phyloP scores from a whole-genome alignment of 2,888 invertebrate genomes.

The Philonicus albiceps region DNA sequence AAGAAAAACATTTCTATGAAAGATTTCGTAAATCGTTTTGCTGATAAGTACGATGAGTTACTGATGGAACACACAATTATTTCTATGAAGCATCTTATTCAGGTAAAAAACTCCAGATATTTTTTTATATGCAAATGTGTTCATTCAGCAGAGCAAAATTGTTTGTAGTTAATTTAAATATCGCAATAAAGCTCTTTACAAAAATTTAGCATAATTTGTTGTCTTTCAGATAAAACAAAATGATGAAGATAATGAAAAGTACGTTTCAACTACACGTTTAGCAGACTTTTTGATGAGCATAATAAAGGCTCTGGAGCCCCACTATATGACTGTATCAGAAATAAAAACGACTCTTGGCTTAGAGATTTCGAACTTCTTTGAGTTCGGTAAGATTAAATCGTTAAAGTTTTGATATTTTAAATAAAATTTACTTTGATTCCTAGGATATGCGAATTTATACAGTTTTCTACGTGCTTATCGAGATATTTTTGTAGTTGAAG shows the following conservation, averaged over 20 bases:
- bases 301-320: constrained; percentile 57
- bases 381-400: constrained; percentile 55
- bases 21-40: constrained; percentile 56
- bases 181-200: background rate
- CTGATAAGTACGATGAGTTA: constrained; percentile 54
- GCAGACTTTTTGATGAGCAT: constrained; percentile 59
- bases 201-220: background rate
- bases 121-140: too few species aligned
- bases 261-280: constrained; percentile 56
- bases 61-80: constrained; percentile 55
- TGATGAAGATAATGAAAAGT: constrained; percentile 52
- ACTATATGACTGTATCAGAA: constrained; percentile 57
- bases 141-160: too few species aligned
- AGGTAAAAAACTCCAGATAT: too few species aligned
- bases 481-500: constrained; percentile 58
- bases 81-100: constrained; percentile 61
- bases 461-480: constrained; percentile 57
- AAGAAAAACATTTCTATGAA: constrained; percentile 52
- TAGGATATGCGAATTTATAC: constrained; percentile 59
- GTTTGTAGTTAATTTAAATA: too few species aligned
- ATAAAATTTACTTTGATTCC: background rate
- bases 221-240: constrained; percentile 53
- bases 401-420: background rate
- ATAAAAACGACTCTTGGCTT: constrained; percentile 57
- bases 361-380: constrained; percentile 56